Evolutionary conservation across 2,113 vertebrate genomes (phyloP).

Genomic region (human): GRCh38 chr5:87402501-87403000

Average conservation of each 20-base stretch:
- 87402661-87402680: not conserved
- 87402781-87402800: not conserved
- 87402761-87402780: not conserved
- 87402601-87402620: not conserved
- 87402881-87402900: not conserved
- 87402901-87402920: not conserved
- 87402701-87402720: not conserved
- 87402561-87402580: not conserved
- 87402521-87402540: not conserved
- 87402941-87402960: not conserved
- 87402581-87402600: constrained; percentile 38
- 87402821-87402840: not conserved
- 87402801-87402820: not conserved
- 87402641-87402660: not conserved
- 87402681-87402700: not conserved
- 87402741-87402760: constrained; percentile 13
- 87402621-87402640: not conserved
- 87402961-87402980: not conserved
- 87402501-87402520: not conserved
- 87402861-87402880: not conserved
- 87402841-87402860: not conserved
- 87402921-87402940: not conserved
- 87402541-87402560: not conserved
- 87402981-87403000: not conserved
- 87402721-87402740: not conserved